Evolutionary conservation across 2,797 vertebrate genomes (phyloP), one percentile per base, ranked within the genome.

Genomic region (Champsocephalus gunnari): DNA sequence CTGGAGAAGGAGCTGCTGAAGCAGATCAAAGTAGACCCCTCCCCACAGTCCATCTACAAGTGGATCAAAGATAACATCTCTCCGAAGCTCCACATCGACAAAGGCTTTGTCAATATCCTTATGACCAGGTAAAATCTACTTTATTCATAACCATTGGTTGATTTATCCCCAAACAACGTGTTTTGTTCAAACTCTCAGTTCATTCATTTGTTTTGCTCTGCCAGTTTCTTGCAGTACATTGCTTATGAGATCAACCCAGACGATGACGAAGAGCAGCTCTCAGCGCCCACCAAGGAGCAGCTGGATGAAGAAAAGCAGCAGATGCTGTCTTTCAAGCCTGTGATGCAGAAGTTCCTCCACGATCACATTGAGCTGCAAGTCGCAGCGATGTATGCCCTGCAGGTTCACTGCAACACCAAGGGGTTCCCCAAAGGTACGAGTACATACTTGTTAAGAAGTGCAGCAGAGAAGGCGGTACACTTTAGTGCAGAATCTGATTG

Each of bases 11-110:
- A 99, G 89, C 95, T 99, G 60, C 93, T 99, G 86, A 98, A 98
- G 90, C 98, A 99, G 92, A 99, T 99, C 81, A 96, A 98, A 93
- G 96, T 96, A 0, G 98, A 99, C 92, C 97, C 98, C 73, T 98
- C 98, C 79, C 98, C 98, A 68, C 98, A 99, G 92, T 94, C 96
- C 28, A 99, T 99, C 92, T 99, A 99, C 92, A 99, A 99, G 90
- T 99, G 98, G 98, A 99, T 99, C 94, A 99, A 99, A 93, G 98
- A 99, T 92, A 99, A 99, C 94, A 98, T 99, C 90, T 99, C 98
- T 79, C 96, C 96, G 70, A 99, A 97, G 92, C 98, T 99, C 87
- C 98, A 99, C 95, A 96, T 96, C 57, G 98, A 99, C 95, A 98
- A 96, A 94, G 98, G 97, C 93, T 99, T 99, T 92, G 95, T 99